Evolutionary conservation across 2,888 invertebrate species (phyloP).

Genomic region (Brenthis daphne): DNA sequence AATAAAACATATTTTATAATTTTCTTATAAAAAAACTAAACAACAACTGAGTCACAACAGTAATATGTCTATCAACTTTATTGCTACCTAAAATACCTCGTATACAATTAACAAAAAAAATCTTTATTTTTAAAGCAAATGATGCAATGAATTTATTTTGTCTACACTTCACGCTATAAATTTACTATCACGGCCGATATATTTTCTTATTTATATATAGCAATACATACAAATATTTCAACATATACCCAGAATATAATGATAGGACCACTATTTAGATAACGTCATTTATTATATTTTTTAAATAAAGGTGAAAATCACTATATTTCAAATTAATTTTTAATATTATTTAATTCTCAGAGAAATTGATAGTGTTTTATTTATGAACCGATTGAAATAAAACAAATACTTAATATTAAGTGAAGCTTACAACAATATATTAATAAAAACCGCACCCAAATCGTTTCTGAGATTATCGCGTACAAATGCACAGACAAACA

Average conservation of each 20-base stretch:
- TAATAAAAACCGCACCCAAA: too few relatives aligned
- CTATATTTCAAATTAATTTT: background rate
- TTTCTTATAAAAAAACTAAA: background rate
- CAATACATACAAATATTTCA: background rate
- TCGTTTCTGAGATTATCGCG: too few relatives aligned
- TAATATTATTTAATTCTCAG: too few relatives aligned
- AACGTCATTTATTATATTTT: background rate
- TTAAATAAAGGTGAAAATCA: background rate
- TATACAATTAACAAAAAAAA: slow-evolving; percentile 26
- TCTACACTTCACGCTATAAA: slow-evolving; percentile 32
- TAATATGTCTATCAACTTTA: slow-evolving; percentile 11
- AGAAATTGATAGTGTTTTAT: too few relatives aligned
- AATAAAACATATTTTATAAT: background rate
- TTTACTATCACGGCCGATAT: slow-evolving; percentile 18
- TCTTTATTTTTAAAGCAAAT: slow-evolving; percentile 25
- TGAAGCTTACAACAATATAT: too few relatives aligned
- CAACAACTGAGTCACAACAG: background rate
- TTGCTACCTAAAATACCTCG: background rate
- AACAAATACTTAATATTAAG: too few relatives aligned
- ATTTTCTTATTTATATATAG: slow-evolving; percentile 5
- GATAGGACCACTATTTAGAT: background rate
- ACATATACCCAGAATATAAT: background rate
- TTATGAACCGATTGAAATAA: too few relatives aligned
- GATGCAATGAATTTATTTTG: slow-evolving; percentile 29
- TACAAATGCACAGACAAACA: too few relatives aligned